These are phyloP conservation scores for Zootermopsis nevadensis DNA, from an alignment of 2,888 invertebrate genomes.

Conservation along the genomic window DNA sequence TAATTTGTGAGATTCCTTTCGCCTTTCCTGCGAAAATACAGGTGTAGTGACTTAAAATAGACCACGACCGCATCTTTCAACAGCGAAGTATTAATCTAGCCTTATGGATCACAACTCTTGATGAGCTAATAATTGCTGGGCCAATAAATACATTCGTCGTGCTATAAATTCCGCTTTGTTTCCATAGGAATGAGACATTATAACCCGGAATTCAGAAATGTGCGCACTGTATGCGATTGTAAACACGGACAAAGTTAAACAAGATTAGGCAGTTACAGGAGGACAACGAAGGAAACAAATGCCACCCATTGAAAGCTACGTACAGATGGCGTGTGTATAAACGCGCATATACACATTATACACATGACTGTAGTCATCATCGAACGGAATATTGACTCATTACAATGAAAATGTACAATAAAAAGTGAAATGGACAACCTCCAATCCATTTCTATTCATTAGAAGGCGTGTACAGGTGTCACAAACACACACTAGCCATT, in stretches of 20 bases:
- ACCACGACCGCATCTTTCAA: no score
- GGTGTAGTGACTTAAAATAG: no score
- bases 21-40: no score
- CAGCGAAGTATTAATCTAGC: no score
- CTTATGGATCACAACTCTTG: no score
- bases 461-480: slow-evolving; percentile 34
- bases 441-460: slow-evolving; percentile 42
- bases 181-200: no score
- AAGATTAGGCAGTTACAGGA: slow-evolving; percentile 4
- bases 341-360: slow-evolving; percentile 1
- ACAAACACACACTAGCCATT: slow-evolving; percentile 9
- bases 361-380: slow-evolving; percentile 22
- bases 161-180: no score
- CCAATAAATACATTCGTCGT: no score
- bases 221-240: neutral
- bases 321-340: slow-evolving; percentile 26
- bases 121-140: no score
- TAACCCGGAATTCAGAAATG: no score
- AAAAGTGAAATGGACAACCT: slow-evolving; percentile 9
- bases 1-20: no score
- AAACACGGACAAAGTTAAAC: neutral
- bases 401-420: slow-evolving; percentile 16
- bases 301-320: slow-evolving; percentile 18
- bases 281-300: neutral
- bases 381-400: slow-evolving; percentile 42